Conservation (phyloP, 2,888 invertebrate species). For the Norana najaformis region DNA sequence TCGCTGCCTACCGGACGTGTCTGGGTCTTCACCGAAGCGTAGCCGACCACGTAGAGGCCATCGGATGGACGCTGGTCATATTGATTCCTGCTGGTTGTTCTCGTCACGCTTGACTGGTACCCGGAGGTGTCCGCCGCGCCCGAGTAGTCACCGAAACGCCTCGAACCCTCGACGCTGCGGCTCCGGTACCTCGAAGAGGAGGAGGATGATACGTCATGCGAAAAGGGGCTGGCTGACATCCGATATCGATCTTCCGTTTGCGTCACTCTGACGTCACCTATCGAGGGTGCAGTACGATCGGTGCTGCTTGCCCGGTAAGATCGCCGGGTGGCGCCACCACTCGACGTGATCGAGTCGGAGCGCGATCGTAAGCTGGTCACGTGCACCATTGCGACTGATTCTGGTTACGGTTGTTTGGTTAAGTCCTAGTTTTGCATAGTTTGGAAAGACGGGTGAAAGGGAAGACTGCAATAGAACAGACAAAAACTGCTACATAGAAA, state of each 20-base stretch:
- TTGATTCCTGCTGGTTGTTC: not conserved
- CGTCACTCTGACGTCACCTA: constrained; percentile 1
- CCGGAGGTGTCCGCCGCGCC: not conserved
- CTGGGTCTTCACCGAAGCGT: constrained; percentile 31
- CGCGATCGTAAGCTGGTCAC: not conserved
- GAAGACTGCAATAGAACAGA: not conserved
- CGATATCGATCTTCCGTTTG: not conserved
- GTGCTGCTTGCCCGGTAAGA: not conserved
- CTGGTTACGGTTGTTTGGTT: not conserved
- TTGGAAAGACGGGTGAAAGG: not conserved
- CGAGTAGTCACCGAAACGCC: not conserved
- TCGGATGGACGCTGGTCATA: not conserved
- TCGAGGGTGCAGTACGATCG: not conserved
- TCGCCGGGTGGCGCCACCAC: not conserved
- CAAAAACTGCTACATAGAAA: not conserved
- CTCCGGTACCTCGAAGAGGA: constrained; percentile 62
- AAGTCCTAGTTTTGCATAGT: not conserved
- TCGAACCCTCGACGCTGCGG: constrained; percentile 19
- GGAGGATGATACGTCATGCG: constrained; percentile 27
- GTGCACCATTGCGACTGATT: constrained; percentile 1
- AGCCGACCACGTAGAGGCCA: constrained; percentile 31
- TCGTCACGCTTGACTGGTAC: constrained; percentile 5
- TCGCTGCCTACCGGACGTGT: constrained; percentile 25
- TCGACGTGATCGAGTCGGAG: not conserved
- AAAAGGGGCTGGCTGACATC: not conserved